Percentiles rank a stretch among this genome's conserved stretches.
Conservation (phyloP, 1,140 invertebrate genomes). For the Pseudomyrmex cubaensis region DNA sequence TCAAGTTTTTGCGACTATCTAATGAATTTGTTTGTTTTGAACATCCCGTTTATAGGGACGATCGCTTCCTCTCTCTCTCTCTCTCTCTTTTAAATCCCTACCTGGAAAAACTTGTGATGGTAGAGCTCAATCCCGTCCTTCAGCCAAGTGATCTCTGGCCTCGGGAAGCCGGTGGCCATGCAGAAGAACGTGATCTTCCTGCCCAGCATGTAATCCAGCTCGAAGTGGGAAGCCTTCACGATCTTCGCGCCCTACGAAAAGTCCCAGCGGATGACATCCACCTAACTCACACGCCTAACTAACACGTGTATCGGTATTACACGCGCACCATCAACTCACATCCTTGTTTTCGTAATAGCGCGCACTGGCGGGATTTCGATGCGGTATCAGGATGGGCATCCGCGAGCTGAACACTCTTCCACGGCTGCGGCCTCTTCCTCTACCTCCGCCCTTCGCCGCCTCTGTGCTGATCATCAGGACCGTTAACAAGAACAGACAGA, state of each 20-base stretch:
- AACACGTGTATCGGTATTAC: background rate
- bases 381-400: slow-evolving; percentile 88
- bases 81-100: slow-evolving; percentile 82
- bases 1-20: background rate
- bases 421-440: slow-evolving; percentile 81
- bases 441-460: slow-evolving; percentile 81
- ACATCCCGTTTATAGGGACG: too few relatives aligned
- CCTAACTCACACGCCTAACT: background rate
- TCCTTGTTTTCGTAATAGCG: slow-evolving; percentile 91
- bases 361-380: slow-evolving; percentile 88
- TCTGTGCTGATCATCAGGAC: slow-evolving; percentile 73
- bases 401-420: slow-evolving; percentile 85
- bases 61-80: too few relatives aligned
- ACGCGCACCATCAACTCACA: slow-evolving; percentile 83
- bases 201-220: slow-evolving; percentile 95
- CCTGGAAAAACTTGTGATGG: slow-evolving; percentile 94
- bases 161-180: slow-evolving; percentile 93
- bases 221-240: slow-evolving; percentile 94
- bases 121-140: slow-evolving; percentile 96
- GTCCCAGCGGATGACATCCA: background rate
- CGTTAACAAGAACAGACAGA: slow-evolving; percentile 76
- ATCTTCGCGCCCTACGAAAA: slow-evolving; percentile 94
- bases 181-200: slow-evolving; percentile 97
- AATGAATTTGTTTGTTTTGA: background rate
- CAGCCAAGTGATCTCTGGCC: slow-evolving; percentile 96